Base-by-base conservation (phyloP, 30 jellyfish, hydroid and myxozoan species). In the Aurelia coerulea region DNA sequence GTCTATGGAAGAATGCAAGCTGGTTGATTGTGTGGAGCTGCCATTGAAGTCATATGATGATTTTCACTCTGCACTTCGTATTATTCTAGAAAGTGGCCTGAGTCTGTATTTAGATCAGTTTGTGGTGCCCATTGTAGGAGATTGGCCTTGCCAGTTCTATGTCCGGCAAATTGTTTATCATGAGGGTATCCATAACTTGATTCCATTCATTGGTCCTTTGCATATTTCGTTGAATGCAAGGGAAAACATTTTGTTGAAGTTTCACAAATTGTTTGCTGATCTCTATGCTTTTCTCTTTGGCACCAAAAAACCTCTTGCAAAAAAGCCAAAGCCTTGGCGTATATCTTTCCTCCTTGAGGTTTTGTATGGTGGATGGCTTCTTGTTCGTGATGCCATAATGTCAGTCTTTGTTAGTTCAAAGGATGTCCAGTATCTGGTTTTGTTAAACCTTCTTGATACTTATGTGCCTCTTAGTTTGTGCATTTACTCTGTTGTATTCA, bases 311-410 rank as follows among this genome's bases (percentile, higher is more conserved):
- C 66, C 86, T 56, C 86, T 76, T 50, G 86, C 86, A 29, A 76
- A 53, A 29, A 76, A 76, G 72, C 86, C 86, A 14, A 76, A 51
- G 72, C 86, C 86, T 7, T 76, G 86, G 86, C 71, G 86, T 10
- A 73, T 73, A 8, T 73, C 83, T 53, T 73, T 73, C 5, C 62
- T 73, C 17, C 83, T 73, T 73, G 68, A 42, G 63, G 83, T 73
- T 32, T 37, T 73, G 62, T 73, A 73, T 73, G 83, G 83, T 73
- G 83, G 83, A 14, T 73, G 83, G 83, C 35, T 53, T 32, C 15
- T 73, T 73, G 63, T 73, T 11, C 83, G 35, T 34, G 83, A 73
- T 73, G 83, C 62, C n/a, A 17, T 73, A 32, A 32, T 46, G 66
- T 49, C 67, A 12, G 83, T 53, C 54, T 37, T 73, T 46, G 71